Percentiles rank a stretch among this genome's conserved stretches.
Evolutionary conservation across 2,797 vertebrate genomes (phyloP).

Genomic region (Takifugu rubripes): DNA sequence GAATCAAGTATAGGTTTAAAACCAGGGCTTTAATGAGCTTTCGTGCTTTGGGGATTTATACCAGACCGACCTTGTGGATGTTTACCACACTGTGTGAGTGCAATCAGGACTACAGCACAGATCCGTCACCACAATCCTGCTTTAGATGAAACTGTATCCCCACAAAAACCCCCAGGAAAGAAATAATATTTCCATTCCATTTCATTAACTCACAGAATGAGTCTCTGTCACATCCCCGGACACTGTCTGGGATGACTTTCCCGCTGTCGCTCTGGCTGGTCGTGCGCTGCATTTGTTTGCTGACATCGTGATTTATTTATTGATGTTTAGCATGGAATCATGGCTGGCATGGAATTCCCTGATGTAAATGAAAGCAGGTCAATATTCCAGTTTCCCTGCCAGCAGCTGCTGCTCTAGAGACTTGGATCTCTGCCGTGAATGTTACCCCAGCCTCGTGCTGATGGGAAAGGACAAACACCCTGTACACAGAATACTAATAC

Average conservation of each 20-base stretch:
- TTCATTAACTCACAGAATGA: conserved; percentile 6
- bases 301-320: conserved; percentile 71
- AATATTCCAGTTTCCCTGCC: conserved; percentile 62
- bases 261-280: conserved; percentile 24
- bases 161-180: conserved; percentile 6
- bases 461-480: conserved; percentile 48
- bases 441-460: conserved; percentile 57
- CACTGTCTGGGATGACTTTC: too few relatives aligned
- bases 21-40: too few relatives aligned
- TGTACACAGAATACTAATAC: conserved; percentile 41
- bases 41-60: too few relatives aligned
- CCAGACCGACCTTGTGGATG: too few relatives aligned
- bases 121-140: conserved; percentile 5
- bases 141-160: conserved; percentile 19
- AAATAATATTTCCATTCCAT: conserved; percentile 3
- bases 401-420: conserved; percentile 44
- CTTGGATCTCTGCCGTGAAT: conserved; percentile 58
- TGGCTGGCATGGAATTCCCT: conserved; percentile 53
- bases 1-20: too few relatives aligned
- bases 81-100: too few relatives aligned
- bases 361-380: conserved; percentile 67
- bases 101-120: conserved; percentile 1
- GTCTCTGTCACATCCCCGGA: conserved; percentile 16
- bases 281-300: conserved; percentile 56
- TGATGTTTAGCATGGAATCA: conserved; percentile 59